phyloP scores from a whole-genome alignment of 2,113 vertebrate genomes.

The Malaclemys terrapin region DNA sequence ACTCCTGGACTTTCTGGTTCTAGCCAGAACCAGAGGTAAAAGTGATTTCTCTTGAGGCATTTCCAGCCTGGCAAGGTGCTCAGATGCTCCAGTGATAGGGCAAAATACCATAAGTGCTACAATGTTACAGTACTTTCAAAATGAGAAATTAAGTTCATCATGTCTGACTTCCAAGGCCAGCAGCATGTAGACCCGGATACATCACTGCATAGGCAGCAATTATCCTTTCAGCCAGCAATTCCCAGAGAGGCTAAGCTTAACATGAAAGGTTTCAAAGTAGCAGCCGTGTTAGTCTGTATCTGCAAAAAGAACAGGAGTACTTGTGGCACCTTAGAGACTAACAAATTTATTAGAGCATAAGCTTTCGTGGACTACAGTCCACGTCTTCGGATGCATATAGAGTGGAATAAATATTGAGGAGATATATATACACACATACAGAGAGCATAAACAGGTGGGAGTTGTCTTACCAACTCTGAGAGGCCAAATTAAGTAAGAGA shows the following conservation, averaged over 20 bases:
- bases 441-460: too few species aligned
- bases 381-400: too few species aligned
- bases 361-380: too few species aligned
- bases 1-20: background rate
- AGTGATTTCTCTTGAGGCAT: background rate
- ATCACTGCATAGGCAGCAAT: constrained; percentile 35
- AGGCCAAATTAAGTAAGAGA: too few species aligned
- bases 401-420: too few species aligned
- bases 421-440: too few species aligned
- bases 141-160: constrained; percentile 1
- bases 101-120: background rate
- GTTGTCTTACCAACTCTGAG: too few species aligned
- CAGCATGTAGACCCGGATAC: constrained; percentile 36
- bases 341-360: too few species aligned
- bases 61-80: background rate
- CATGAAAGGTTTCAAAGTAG: constrained; percentile 33
- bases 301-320: too few species aligned
- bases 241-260: constrained; percentile 36
- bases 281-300: too few species aligned
- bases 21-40: background rate
- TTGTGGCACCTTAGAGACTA: too few species aligned
- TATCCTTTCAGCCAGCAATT: constrained; percentile 12
- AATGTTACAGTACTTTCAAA: background rate
- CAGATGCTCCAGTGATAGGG: accelerated
- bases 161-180: background rate